phyloP scores from a whole-genome alignment of 2,888 invertebrate species.

The Lasioglossum marginatum region DNA sequence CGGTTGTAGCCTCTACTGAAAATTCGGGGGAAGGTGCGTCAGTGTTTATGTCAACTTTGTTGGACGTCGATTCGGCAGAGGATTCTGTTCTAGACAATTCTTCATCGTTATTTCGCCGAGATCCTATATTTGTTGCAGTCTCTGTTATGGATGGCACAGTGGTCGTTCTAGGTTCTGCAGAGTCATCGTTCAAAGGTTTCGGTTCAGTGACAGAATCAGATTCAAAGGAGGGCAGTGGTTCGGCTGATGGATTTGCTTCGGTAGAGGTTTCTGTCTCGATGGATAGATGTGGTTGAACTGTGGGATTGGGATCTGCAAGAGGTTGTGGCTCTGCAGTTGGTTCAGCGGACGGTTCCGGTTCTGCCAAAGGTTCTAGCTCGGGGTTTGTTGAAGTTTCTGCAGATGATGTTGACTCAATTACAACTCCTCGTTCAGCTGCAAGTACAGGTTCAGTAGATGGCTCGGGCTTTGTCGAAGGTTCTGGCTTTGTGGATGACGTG shows the following conservation, averaged over 20 bases:
- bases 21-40: constrained; percentile 42
- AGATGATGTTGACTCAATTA: constrained; percentile 39
- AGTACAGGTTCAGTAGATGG: constrained; percentile 70
- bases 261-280: constrained; percentile 47
- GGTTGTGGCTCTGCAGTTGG: constrained; percentile 57
- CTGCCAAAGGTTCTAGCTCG: constrained; percentile 63
- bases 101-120: constrained; percentile 68
- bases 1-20: constrained; percentile 60
- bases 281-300: constrained; percentile 67
- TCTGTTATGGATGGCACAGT: constrained; percentile 57
- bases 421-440: constrained; percentile 63
- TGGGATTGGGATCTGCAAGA: constrained; percentile 67
- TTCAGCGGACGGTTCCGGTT: constrained; percentile 71
- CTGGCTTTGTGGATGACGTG: constrained; percentile 50
- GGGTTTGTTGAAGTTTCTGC: constrained; percentile 68
- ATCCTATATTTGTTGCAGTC: constrained; percentile 74
- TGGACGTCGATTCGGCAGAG: constrained; percentile 59
- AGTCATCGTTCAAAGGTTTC: constrained; percentile 70
- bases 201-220: constrained; percentile 74
- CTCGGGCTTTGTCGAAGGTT: constrained; percentile 55
- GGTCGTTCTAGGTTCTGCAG: constrained; percentile 59
- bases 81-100: constrained; percentile 59
- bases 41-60: constrained; percentile 63
- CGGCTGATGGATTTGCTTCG: constrained; percentile 62
- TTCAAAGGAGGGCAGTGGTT: constrained; percentile 62